Evolutionary conservation across 2,888 invertebrate species (phyloP), one percentile per base, ranked within the genome.

Genomic region (Ophion slaviceki): DNA sequence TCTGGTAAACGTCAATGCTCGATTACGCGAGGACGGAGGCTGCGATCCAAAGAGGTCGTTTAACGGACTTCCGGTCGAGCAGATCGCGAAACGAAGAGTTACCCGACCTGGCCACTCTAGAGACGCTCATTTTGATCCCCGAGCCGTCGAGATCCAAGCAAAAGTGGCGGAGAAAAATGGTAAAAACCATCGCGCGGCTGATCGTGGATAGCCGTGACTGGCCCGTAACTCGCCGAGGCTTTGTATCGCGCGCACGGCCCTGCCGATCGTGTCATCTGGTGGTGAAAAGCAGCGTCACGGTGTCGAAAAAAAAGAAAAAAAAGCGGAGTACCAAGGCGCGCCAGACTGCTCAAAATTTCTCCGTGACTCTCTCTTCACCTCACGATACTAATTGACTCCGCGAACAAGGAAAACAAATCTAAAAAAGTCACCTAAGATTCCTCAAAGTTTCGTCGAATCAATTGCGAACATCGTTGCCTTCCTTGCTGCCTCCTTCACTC

Each of bases 381-480:
- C 53, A 17, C 53, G 53, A 53, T 14, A 53, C 14, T 53, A 53
- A 53, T 53, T 53, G 53, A 53, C 53, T 53, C 17, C 53, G 14
- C 17, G 17, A 53, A 14, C 53, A 5, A 53, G 17, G 53, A 53
- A 14, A 53, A 53, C 17, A 53, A 53, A 17, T 17, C 17, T 53
- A 53, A 14, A 0, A 53, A 53, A 53, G 53, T 5, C 14, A 14
- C 17, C 14, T 17, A 7, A 7, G 36, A 59, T 24, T 62, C 2
- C 57, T 64, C 2, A 20, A 11, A 45, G 20, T 28, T 14, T 66
- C 40, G 62, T 70, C 45, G 64, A 76, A 71, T 81, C 32, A 24
- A 81, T 67, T 62, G 45, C 66, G 59, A 53, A 17, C 17, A 32
- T 32, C 32, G 32, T 32, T 40, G 40, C 0, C 40, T 40, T 40